Conservation (phyloP, 2,888 invertebrate species). For the Chaitophorus viminalis region DNA sequence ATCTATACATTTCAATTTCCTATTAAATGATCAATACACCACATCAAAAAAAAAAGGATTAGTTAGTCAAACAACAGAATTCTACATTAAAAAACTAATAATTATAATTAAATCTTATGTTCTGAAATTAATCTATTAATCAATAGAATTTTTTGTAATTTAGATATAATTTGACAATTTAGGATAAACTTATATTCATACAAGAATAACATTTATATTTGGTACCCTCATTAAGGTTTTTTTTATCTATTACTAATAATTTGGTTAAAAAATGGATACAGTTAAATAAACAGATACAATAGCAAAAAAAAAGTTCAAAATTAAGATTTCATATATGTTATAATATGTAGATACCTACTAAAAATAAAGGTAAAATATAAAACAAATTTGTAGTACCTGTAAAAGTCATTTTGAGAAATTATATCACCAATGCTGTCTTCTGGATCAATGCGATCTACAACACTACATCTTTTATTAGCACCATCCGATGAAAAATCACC, state of each 20-base stretch:
- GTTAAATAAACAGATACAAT: too few relatives aligned
- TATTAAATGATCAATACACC: neutral
- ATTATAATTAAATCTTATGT: neutral
- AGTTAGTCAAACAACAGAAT: too few relatives aligned
- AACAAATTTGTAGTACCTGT: conserved; percentile 68
- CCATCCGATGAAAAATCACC: conserved; percentile 66
- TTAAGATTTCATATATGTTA: neutral
- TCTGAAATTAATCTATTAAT: neutral
- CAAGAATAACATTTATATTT: too few relatives aligned
- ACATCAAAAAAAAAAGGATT: neutral
- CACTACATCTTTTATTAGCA: conserved; percentile 67
- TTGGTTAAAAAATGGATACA: too few relatives aligned
- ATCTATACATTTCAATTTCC: too few relatives aligned
- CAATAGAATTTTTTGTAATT: neutral
- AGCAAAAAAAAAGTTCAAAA: neutral
- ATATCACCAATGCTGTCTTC: conserved; percentile 75
- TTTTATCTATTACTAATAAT: too few relatives aligned
- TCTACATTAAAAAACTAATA: neutral
- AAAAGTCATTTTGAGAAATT: conserved; percentile 74
- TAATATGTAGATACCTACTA: neutral
- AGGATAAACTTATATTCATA: neutral
- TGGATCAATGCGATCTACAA: conserved; percentile 72
- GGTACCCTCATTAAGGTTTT: too few relatives aligned
- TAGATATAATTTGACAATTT: neutral
- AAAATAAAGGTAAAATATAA: neutral